Evolutionary conservation across 1,140 invertebrate genomes (phyloP).

Genomic region (Drosophila melanogaster): DNA sequence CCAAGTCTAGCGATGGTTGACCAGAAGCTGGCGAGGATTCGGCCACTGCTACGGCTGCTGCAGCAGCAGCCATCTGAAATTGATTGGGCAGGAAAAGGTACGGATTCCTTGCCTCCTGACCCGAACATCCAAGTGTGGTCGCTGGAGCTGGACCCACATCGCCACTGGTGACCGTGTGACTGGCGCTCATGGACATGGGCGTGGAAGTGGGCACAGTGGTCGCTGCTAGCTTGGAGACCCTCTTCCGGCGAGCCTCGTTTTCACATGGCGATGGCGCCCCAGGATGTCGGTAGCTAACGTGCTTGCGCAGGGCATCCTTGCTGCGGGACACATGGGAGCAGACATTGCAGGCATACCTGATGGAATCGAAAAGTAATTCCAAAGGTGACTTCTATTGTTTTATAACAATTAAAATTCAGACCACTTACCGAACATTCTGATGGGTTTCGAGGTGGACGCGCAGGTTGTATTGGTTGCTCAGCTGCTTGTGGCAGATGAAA

Average conservation of each 20-base stretch:
- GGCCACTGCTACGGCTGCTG: slow-evolving; percentile 66
- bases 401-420: not conserved
- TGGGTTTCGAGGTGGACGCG: slow-evolving; percentile 95
- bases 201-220: slow-evolving; percentile 10
- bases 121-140: slow-evolving; percentile 7
- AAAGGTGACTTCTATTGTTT: not conserved
- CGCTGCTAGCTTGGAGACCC: slow-evolving; percentile 64
- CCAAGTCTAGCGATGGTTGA: slow-evolving; percentile 47
- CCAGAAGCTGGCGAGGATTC: slow-evolving; percentile 54
- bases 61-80: slow-evolving; percentile 79
- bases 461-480: slow-evolving; percentile 95
- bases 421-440: slow-evolving; percentile 89
- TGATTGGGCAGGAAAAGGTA: slow-evolving; percentile 83
- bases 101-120: slow-evolving; percentile 49
- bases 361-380: not conserved
- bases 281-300: slow-evolving; percentile 93
- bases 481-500: slow-evolving; percentile 92
- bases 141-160: slow-evolving; percentile 28
- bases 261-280: slow-evolving; percentile 85
- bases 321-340: slow-evolving; percentile 94
- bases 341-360: slow-evolving; percentile 90
- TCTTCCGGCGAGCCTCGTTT: slow-evolving; percentile 76
- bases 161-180: slow-evolving; percentile 61
- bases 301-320: slow-evolving; percentile 93
- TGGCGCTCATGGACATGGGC: slow-evolving; percentile 33